Evolutionary conservation across 2,888 invertebrate genomes (phyloP), one percentile per base, ranked within the genome.

Genomic region (Miltochrista miniata): DNA sequence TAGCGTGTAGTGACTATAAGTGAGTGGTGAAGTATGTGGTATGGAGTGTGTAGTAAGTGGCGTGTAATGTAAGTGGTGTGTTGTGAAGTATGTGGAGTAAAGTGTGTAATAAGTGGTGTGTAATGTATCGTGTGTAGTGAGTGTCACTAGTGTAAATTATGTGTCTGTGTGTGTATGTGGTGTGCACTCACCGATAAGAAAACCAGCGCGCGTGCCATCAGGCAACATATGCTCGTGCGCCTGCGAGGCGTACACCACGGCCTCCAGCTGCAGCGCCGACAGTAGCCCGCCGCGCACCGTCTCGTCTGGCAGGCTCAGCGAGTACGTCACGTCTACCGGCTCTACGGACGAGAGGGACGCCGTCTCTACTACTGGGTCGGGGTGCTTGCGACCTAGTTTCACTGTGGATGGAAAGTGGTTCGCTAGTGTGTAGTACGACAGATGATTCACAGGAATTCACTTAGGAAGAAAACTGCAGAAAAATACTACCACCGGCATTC

Each of bases 361-460:
- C 0, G 99, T 99, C 87, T 99, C 99, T 8, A 99, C 99, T 7
- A 99, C 99, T 0, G 98, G 96, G 90, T 99, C 99, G 0, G 99
- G 99, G 93, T 99, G 99, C 77, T 98, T 97, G 70, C 95, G 95
- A 10, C 99, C 99, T 45, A 98, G 90, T 87, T 97, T 97, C 70
- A 98, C 96, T 97, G 85, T n/a, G n/a, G n/a, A n/a, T n/a, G n/a
- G n/a, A n/a, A n/a, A n/a, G n/a, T n/a, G n/a, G n/a, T n/a, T n/a
- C n/a, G n/a, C n/a, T n/a, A n/a, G n/a, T n/a, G n/a, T n/a, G n/a
- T n/a, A n/a, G n/a, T n/a, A n/a, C n/a, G n/a, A n/a, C n/a, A n/a
- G n/a, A n/a, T n/a, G n/a, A n/a, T n/a, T n/a, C n/a, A n/a, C n/a
- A n/a, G n/a, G n/a, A n/a, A n/a, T n/a, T n/a, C n/a, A n/a, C n/a